Conservation (phyloP, 1,140 invertebrate genomes). For the Polypedilum vanderplanki region DNA sequence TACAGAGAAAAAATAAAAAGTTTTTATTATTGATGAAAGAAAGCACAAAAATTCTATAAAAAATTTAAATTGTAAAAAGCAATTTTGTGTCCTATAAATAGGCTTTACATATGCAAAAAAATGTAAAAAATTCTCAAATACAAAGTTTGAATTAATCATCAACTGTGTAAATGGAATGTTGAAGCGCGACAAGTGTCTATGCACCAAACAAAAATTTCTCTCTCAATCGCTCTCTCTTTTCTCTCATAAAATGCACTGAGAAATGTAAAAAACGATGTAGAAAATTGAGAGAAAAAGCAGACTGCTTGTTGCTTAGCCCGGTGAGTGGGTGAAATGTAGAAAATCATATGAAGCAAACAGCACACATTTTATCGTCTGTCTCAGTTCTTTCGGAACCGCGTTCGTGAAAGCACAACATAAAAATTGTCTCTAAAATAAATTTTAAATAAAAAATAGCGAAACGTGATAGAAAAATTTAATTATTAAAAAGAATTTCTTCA, state of each 20-base stretch:
- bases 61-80: no score
- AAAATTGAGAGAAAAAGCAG: conserved; percentile 1
- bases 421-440: neutral
- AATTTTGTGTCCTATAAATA: no score
- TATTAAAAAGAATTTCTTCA: no score
- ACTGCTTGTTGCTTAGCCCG: neutral
- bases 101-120: no score
- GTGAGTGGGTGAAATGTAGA: conserved; percentile 15
- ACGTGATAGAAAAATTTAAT: neutral
- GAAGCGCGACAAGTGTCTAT: neutral
- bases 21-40: no score
- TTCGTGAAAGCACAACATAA: conserved; percentile 18
- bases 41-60: no score
- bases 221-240: neutral
- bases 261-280: neutral
- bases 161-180: neutral
- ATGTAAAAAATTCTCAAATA: no score
- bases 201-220: neutral
- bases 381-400: conserved; percentile 13
- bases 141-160: no score
- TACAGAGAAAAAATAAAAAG: no score
- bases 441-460: neutral
- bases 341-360: neutral
- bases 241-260: neutral
- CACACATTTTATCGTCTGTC: neutral